Conservation (phyloP, 2,113 vertebrate genomes). For the Macrotus californicus region DNA sequence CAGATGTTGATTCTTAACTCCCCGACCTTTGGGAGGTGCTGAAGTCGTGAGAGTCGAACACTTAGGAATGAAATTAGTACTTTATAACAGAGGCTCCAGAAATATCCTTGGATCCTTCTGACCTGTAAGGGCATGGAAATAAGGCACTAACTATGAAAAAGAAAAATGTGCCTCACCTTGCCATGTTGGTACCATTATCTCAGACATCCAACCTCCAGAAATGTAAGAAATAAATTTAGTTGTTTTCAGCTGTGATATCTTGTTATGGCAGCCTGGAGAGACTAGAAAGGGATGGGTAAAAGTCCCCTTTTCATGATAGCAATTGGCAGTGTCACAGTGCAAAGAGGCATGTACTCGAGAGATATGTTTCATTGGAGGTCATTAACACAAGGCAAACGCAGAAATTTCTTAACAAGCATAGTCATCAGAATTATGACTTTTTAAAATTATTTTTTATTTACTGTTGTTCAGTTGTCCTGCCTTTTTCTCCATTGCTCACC, state of each 20-base stretch:
- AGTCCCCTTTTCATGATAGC: background rate
- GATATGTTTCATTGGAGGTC: background rate
- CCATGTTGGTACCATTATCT: too few species aligned
- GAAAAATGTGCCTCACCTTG: background rate
- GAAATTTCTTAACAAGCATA: background rate
- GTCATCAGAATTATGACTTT: background rate
- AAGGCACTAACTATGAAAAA: background rate
- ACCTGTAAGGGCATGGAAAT: background rate
- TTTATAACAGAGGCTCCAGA: background rate
- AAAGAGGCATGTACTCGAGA: background rate
- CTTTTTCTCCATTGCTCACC: too few species aligned
- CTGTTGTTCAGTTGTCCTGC: too few species aligned
- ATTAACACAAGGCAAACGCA: background rate
- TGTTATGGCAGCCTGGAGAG: background rate
- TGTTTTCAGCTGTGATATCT: background rate
- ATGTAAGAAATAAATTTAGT: background rate
- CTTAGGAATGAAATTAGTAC: background rate
- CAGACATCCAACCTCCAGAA: background rate
- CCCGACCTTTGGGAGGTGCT: background rate
- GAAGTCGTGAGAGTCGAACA: background rate
- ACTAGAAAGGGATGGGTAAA: background rate
- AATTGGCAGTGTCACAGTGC: background rate
- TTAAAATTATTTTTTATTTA: too few species aligned
- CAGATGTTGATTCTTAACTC: background rate
- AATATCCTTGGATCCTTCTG: background rate